These are phyloP conservation scores for Alces alces DNA, from an alignment of 2,113 vertebrate genomes.

Conservation along the genomic window DNA sequence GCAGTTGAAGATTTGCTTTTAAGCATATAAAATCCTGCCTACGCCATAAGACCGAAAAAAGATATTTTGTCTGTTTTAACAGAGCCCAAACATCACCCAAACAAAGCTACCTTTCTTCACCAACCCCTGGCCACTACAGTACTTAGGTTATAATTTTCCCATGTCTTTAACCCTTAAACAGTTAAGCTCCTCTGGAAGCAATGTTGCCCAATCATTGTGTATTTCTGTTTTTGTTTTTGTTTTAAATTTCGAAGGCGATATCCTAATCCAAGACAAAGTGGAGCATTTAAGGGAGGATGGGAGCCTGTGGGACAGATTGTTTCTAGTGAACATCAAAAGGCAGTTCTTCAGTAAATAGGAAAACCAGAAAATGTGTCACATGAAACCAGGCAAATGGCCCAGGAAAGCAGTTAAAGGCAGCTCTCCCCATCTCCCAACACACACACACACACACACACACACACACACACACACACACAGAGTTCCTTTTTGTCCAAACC, in stretches of 20 bases:
- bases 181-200: conserved; percentile 1
- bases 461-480: not conserved
- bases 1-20: conserved; percentile 79
- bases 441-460: not conserved
- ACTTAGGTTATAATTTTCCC: conserved; percentile 47
- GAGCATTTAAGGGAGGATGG: not conserved
- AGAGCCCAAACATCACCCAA: conserved; percentile 76
- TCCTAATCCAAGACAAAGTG: not conserved
- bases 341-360: conserved; percentile 45
- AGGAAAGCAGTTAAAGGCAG: not conserved
- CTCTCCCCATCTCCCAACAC: not conserved
- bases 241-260: conserved; percentile 40
- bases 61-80: conserved; percentile 78
- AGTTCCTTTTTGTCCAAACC: not conserved
- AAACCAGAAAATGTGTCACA: not conserved
- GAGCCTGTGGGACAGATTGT: not conserved
- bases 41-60: conserved; percentile 77
- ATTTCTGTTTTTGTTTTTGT: not conserved
- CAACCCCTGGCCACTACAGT: not conserved
- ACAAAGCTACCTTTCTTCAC: conserved; percentile 82
- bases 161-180: conserved; percentile 56
- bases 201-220: not conserved
- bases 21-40: conserved; percentile 76
- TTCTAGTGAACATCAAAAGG: conserved; percentile 44
- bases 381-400: conserved; percentile 40